Evolutionary conservation across 2,113 vertebrate genomes (phyloP).

Genomic region (Ardeotis arabs): DNA sequence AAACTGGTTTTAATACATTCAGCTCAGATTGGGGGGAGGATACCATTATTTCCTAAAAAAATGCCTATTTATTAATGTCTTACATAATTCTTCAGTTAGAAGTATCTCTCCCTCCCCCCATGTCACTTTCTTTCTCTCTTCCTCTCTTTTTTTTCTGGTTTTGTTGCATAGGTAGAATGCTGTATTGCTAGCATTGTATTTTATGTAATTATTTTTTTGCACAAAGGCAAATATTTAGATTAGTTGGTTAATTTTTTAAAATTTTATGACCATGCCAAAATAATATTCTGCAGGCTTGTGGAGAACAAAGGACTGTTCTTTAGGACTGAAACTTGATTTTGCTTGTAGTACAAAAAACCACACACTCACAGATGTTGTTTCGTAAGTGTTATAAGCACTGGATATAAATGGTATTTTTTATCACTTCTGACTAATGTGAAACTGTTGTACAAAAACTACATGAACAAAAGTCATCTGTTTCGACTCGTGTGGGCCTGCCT

Average conservation of each 20-base stretch:
- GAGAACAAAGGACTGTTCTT: constrained; percentile 92
- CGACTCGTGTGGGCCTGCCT: constrained; percentile 91
- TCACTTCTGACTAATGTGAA: constrained; percentile 99
- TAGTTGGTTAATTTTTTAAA: constrained; percentile 83
- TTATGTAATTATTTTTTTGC: constrained; percentile 83
- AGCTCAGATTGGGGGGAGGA: constrained; percentile 69
- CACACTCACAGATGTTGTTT: constrained; percentile 93
- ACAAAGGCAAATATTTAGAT: constrained; percentile 86
- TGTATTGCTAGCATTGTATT: constrained; percentile 78
- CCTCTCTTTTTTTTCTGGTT: constrained; percentile 56
- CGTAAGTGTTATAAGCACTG: constrained; percentile 99
- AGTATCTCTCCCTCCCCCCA: constrained; percentile 65
- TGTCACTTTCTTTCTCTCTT: constrained; percentile 31
- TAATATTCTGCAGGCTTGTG: constrained; percentile 89
- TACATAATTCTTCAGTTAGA: constrained; percentile 76
- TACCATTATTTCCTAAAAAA: constrained; percentile 66
- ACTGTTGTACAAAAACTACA: constrained; percentile 93
- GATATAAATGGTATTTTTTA: constrained; percentile 99
- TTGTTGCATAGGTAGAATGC: constrained; percentile 77
- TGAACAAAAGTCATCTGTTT: constrained; percentile 93
- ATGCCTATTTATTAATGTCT: constrained; percentile 84
- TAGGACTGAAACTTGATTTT: constrained; percentile 98
- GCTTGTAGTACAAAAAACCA: constrained; percentile 84
- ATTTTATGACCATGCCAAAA: constrained; percentile 91
- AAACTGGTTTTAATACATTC: constrained; percentile 73